A percentile compares a stretch with the other conserved stretches of the same genome.
Evolutionary conservation across 2,113 vertebrate species (phyloP).

Genomic region (Cardinalis cardinalis): DNA sequence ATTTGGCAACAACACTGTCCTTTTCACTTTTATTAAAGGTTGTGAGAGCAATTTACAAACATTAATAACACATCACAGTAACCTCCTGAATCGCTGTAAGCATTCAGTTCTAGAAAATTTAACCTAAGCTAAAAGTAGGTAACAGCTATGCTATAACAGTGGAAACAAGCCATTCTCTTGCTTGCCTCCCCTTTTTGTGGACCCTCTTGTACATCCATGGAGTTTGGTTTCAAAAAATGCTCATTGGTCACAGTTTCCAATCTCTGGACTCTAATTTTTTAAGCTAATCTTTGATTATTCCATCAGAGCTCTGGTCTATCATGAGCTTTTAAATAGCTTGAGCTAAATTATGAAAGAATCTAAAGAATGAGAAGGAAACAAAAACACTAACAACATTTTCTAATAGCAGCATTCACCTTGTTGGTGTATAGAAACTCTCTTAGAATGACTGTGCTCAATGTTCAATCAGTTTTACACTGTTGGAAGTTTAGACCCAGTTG

Average conservation of each 20-base stretch:
- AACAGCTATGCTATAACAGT: neutral
- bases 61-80: slow-evolving; percentile 4
- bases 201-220: neutral
- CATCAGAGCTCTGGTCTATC: accelerated
- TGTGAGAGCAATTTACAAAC: slow-evolving; percentile 30
- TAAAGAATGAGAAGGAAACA: neutral
- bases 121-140: neutral
- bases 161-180: neutral
- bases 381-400: neutral
- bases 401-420: neutral
- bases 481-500: neutral
- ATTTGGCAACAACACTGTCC: neutral
- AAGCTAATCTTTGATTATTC: neutral
- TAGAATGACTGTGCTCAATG: neutral
- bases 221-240: neutral
- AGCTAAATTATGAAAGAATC: neutral
- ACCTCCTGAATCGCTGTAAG: neutral
- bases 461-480: neutral
- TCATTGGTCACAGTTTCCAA: neutral
- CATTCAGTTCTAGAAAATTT: neutral
- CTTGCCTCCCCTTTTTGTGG: neutral
- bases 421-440: neutral
- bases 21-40: neutral
- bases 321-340: neutral
- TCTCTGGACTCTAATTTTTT: neutral